Evolutionary conservation across 1,140 invertebrate genomes (phyloP), one percentile per base, ranked within the genome.

Genomic region (Mercenaria mercenaria): DNA sequence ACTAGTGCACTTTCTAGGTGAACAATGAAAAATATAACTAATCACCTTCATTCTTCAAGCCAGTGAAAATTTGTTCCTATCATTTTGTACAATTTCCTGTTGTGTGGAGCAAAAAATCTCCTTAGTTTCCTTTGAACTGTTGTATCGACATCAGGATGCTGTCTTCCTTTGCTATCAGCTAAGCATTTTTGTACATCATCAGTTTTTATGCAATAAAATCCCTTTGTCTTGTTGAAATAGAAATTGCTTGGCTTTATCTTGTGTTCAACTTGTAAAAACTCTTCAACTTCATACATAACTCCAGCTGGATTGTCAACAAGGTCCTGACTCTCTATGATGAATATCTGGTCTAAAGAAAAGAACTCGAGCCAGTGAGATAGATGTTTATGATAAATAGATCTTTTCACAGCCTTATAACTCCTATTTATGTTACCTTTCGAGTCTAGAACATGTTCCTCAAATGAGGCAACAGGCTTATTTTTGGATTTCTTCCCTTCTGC

Each of bases 61-160:
- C 93, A 93, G 59, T 88, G 81, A 67, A 94, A 93, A 26, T 72
- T 67, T 34, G 50, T 77, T 18, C 87, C 88, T 34, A 94, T 90
- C 79, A 92, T 64, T 26, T 91, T 69, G 64, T 89, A 94, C 26
- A 94, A 90, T 64, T 88, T 90, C 18, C 85, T 41, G 80, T 99
- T 99, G 94, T 98, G 98, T 0, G 98, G 98, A 92, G 97, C 96
- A 95, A 98, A 99, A 95, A 98, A 99, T 93, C 98, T 97, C 90
- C 97, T 96, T 50, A 99, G 96, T 90, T 97, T 97, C 89, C 97
- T 96, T 82, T 98, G 96, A 32, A 97, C 97, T 34, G 96, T 95
- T 1, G 97, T 96, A 92, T 98, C 96, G 87, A 99, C 98, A 86
- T 97, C 96, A 6, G 98, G 98, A 96, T 99, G 98, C 93, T 97